Percentiles rank a stretch among this genome's conserved stretches.
Evolutionary conservation across 2,888 invertebrate genomes (phyloP).

Genomic region (Parelbella ahira): DNA sequence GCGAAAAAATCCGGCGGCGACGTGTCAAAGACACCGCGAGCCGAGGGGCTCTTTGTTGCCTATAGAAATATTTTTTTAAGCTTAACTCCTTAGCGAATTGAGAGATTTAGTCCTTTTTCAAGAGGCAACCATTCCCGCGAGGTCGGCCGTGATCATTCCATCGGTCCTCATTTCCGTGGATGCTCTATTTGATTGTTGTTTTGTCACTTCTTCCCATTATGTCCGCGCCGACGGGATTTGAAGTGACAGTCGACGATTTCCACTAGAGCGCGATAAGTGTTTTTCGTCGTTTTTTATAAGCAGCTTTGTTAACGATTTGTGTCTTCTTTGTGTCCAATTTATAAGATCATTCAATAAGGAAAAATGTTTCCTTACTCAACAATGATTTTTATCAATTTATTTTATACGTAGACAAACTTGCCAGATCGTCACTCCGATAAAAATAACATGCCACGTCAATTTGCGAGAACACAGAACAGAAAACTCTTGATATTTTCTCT

Average conservation of each 20-base stretch:
- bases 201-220: conserved; percentile 73
- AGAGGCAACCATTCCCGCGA: conserved; percentile 81
- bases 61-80: conserved; percentile 79
- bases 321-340: conserved; percentile 45
- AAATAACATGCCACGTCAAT: too few species aligned
- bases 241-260: conserved; percentile 78
- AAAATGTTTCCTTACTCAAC: not conserved
- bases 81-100: conserved; percentile 82
- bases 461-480: too few species aligned
- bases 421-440: too few species aligned
- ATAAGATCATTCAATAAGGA: conserved; percentile 20
- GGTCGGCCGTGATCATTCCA: conserved; percentile 77
- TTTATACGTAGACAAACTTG: too few species aligned
- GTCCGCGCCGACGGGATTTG: conserved; percentile 64
- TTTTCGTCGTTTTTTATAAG: conserved; percentile 73
- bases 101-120: conserved; percentile 82
- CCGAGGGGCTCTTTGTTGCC: conserved; percentile 73
- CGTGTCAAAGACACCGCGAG: conserved; percentile 80
- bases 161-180: conserved; percentile 78
- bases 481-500: too few species aligned
- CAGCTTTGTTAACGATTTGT: conserved; percentile 67
- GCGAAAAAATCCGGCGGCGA: conserved; percentile 75
- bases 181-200: conserved; percentile 80
- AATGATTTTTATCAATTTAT: not conserved
- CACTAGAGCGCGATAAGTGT: conserved; percentile 78